Evolutionary conservation across 2,113 vertebrate species (phyloP).

Genomic region (Eidolon helvum): DNA sequence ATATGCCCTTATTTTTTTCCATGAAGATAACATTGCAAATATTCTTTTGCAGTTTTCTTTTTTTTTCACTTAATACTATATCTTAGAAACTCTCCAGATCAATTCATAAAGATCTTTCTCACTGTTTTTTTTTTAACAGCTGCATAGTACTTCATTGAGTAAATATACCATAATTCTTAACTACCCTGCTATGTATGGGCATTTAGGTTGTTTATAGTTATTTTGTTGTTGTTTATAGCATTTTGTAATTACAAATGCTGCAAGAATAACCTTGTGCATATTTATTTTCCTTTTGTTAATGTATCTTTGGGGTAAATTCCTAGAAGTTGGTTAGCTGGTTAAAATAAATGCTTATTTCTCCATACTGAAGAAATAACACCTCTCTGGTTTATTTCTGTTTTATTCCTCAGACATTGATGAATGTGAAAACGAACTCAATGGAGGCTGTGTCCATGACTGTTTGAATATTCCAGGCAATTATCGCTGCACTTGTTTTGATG

Average conservation of each 20-base stretch:
- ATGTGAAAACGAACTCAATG: constrained; percentile 94
- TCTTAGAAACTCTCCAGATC: constrained; percentile 14
- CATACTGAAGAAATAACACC: constrained; percentile 56
- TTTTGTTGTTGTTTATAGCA: background rate
- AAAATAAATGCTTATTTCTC: background rate
- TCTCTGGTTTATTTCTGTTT: constrained; percentile 78
- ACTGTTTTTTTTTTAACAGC: background rate
- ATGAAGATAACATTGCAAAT: background rate
- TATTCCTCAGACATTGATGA: constrained; percentile 93
- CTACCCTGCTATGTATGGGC: background rate
- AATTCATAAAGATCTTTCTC: background rate
- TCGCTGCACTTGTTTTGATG: constrained; percentile 96
- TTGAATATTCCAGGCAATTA: constrained; percentile 99
- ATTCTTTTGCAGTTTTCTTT: constrained; percentile 36
- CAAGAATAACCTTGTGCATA: background rate
- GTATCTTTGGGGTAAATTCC: background rate
- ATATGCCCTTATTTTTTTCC: background rate
- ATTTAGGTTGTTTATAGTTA: background rate
- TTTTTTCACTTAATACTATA: background rate
- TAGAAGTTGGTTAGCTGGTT: background rate
- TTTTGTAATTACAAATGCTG: background rate
- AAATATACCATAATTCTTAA: background rate
- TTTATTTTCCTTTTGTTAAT: background rate
- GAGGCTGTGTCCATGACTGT: constrained; percentile 98
- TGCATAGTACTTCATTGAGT: background rate